Conservation (phyloP, 2,797 vertebrate genomes). For the Agapornis canus region DNA sequence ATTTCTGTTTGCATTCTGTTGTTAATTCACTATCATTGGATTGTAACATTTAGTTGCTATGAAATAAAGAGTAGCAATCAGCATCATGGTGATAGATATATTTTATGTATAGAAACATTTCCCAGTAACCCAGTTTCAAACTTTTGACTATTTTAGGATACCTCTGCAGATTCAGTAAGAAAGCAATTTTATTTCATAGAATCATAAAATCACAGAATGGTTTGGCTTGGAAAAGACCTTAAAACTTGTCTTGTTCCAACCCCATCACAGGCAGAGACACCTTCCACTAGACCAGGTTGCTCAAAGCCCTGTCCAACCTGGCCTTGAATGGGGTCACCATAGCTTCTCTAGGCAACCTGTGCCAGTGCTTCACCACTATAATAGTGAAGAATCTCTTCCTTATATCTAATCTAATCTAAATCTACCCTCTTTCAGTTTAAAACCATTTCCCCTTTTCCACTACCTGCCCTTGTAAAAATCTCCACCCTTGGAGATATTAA, state of each 20-base stretch:
- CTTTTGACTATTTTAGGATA: not conserved
- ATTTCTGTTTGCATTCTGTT: not conserved
- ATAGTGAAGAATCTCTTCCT: not conserved
- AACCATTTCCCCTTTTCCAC: not conserved
- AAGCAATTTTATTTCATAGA: not conserved
- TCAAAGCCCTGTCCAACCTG: not conserved
- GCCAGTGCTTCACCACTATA: not conserved
- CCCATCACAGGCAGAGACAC: not conserved
- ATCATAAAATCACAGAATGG: not conserved
- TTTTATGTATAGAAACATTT: not conserved
- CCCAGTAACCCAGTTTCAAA: slow-evolving; percentile 1
- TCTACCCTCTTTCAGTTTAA: not conserved
- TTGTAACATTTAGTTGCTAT: not conserved
- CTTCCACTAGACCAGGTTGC: fast-evolving
- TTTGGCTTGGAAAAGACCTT: not conserved
- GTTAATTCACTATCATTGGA: not conserved
- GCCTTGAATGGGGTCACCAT: fast-evolving
- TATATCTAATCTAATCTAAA: not conserved
- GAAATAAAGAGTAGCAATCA: not conserved
- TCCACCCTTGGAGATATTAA: not conserved
- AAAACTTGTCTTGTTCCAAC: not conserved
- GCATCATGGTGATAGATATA: not conserved
- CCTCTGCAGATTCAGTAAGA: not conserved
- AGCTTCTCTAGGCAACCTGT: not conserved
- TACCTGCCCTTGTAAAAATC: not conserved